Evolutionary conservation across 2,888 invertebrate species (phyloP).

Genomic region (Catocala nupta): DNA sequence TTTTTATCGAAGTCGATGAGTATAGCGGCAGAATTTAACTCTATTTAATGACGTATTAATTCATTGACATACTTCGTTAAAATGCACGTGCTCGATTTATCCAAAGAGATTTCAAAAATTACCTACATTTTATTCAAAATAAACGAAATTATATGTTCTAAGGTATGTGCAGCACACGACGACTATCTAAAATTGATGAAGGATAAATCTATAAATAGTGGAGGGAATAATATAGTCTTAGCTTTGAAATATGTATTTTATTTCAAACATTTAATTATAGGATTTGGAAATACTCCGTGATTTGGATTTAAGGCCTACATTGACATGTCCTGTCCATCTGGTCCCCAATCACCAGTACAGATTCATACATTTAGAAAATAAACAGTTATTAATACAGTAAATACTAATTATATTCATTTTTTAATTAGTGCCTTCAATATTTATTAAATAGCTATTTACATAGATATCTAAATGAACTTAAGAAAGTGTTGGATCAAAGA

Average conservation of each 20-base stretch:
- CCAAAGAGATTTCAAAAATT: neutral
- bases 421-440: conserved; percentile 56
- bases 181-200: conserved; percentile 56
- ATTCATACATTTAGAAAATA: conserved; percentile 52
- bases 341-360: conserved; percentile 78
- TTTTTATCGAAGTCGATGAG: neutral
- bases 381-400: conserved; percentile 38
- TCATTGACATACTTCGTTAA: neutral
- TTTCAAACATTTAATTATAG: conserved; percentile 41
- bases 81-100: neutral
- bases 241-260: conserved; percentile 60
- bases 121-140: conserved; percentile 7
- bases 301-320: conserved; percentile 66
- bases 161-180: conserved; percentile 56
- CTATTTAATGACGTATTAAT: neutral
- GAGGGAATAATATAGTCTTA: conserved; percentile 82
- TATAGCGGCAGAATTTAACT: neutral
- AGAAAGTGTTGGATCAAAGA: conserved; percentile 1
- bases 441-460: conserved; percentile 45
- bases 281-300: conserved; percentile 57
- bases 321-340: conserved; percentile 69
- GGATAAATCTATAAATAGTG: conserved; percentile 74
- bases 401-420: conserved; percentile 36
- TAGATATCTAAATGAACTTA: conserved; percentile 16
- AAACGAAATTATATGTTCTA: conserved; percentile 26